phyloP scores from a whole-genome alignment of 2,113 vertebrate species.

The Lipotes vexillifer region DNA sequence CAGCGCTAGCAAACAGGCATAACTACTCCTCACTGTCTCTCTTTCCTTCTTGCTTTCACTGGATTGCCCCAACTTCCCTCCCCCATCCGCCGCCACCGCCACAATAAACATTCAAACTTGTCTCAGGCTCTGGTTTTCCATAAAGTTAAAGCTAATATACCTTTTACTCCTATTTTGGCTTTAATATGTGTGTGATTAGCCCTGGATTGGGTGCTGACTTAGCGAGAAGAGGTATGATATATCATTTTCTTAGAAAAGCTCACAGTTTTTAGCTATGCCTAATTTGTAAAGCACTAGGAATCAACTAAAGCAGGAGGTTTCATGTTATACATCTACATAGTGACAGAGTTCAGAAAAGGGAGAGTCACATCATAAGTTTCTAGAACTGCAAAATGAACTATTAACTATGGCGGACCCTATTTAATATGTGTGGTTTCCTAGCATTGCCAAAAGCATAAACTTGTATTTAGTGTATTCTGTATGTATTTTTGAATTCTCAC shows the following conservation, averaged over 20 bases:
- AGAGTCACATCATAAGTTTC: background rate
- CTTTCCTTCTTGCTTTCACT: background rate
- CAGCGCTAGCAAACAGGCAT: background rate
- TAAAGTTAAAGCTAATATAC: background rate
- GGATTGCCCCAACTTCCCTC: background rate
- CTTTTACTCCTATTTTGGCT: background rate
- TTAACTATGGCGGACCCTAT: background rate
- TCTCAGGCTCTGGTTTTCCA: background rate
- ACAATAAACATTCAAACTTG: background rate
- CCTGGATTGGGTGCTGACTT: background rate
- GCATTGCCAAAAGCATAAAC: background rate
- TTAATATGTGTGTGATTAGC: background rate
- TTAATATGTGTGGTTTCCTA: slow-evolving; percentile 23
- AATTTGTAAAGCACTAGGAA: background rate
- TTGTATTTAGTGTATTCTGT: slow-evolving; percentile 3
- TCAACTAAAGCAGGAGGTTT: background rate
- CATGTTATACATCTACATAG: background rate
- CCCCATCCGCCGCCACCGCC: rapidly evolving
- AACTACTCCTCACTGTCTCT: background rate
- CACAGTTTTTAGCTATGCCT: background rate
- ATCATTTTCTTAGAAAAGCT: background rate
- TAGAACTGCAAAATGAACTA: background rate
- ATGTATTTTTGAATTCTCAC: slow-evolving; percentile 15
- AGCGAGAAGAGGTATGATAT: background rate
- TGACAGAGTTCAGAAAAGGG: background rate